phyloP scores from a whole-genome alignment of 1,140 invertebrate species.

The Thaumetopoea pityocampa region DNA sequence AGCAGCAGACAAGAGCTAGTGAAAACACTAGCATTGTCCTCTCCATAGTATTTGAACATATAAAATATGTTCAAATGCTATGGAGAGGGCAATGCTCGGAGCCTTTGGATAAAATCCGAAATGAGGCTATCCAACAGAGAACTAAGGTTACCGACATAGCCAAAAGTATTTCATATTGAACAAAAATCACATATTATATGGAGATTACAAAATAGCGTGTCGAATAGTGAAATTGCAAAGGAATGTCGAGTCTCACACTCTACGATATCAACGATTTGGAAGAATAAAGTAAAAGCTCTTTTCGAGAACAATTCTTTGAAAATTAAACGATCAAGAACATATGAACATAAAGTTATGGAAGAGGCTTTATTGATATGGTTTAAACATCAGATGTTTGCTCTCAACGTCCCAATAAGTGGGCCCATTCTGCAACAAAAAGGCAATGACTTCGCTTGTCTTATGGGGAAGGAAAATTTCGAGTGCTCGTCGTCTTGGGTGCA shows the following conservation, averaged over 20 bases:
- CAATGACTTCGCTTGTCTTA: slow-evolving; percentile 27
- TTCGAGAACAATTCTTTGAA: slow-evolving; percentile 33
- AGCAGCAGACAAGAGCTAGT: no score
- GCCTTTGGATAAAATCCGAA: no score
- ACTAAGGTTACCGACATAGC: no score
- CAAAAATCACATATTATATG: slow-evolving; percentile 32
- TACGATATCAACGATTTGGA: slow-evolving; percentile 42
- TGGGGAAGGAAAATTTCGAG: slow-evolving; percentile 31
- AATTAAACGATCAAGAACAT: slow-evolving; percentile 30
- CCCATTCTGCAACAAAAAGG: slow-evolving; percentile 31
- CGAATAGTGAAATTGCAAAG: slow-evolving; percentile 27
- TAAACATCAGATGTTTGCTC: slow-evolving; percentile 27
- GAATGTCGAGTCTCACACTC: slow-evolving; percentile 36
- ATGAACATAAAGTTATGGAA: slow-evolving; percentile 23
- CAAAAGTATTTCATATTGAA: no score
- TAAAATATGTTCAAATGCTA: no score
- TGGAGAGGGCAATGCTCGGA: no score
- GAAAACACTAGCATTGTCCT: no score
- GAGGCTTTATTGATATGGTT: slow-evolving; percentile 29
- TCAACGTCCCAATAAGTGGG: slow-evolving; percentile 30
- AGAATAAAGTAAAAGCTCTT: slow-evolving; percentile 29
- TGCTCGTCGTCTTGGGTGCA: slow-evolving; percentile 31
- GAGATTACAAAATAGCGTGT: slow-evolving; percentile 28
- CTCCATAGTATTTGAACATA: no score
- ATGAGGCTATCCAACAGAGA: no score